Conservation (phyloP, 2,113 vertebrate species). For the Numida meleagris region DNA sequence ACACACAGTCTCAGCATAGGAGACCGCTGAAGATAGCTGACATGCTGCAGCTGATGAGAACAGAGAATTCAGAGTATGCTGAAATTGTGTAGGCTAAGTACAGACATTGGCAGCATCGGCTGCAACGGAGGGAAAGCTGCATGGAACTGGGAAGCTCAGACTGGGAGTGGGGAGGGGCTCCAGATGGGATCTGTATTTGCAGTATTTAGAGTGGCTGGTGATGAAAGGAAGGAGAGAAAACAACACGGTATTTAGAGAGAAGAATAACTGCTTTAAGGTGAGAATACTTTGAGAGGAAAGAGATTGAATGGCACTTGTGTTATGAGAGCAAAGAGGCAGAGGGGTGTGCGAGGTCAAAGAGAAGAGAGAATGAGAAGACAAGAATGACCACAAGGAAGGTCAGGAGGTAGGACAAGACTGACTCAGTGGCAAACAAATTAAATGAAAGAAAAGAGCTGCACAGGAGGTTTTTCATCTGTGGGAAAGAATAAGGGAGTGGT, state of each 20-base stretch:
- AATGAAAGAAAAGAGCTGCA: neutral
- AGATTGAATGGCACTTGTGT: neutral
- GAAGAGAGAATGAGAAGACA: neutral
- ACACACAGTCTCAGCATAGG: neutral
- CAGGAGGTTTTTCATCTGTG: neutral
- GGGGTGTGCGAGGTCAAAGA: neutral
- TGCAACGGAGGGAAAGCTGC: neutral
- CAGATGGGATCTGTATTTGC: neutral
- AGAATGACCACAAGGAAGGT: neutral
- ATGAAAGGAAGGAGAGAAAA: neutral
- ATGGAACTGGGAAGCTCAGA: neutral
- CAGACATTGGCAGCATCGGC: neutral
- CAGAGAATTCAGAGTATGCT: neutral
- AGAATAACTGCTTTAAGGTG: slow-evolving; percentile 2
- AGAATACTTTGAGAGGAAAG: slow-evolving; percentile 1
- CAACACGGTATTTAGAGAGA: neutral
- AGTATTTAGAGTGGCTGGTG: neutral
- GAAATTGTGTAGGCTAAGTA: neutral
- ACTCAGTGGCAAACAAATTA: neutral
- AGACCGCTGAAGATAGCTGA: neutral
- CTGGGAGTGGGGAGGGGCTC: neutral
- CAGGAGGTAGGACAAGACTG: neutral
- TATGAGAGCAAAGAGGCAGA: neutral
- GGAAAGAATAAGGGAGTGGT: neutral
- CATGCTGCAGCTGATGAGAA: neutral